These are phyloP conservation scores for Marcusenius ussheri DNA, from an alignment of 2,113 vertebrate species.

Conservation along the genomic window DNA sequence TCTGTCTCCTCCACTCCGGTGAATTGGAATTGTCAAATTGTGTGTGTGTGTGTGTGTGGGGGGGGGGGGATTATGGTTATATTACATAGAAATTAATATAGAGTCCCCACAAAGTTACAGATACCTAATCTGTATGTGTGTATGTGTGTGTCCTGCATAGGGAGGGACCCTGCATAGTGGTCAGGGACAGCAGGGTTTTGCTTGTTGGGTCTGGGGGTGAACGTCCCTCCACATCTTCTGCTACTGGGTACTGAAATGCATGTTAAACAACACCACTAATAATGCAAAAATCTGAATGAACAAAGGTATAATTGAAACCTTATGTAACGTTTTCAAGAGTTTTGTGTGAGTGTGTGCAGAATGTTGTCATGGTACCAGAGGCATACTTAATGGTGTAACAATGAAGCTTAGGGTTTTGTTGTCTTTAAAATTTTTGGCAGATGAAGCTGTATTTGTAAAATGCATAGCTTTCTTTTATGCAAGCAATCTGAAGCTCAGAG, in stretches of 20 bases:
- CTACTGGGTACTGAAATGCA: not conserved
- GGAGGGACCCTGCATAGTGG: no score
- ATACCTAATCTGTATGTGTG: not conserved
- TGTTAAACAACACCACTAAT: not conserved
- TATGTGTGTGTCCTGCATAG: not conserved
- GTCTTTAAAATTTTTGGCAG: conserved; percentile 48
- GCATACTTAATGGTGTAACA: not conserved
- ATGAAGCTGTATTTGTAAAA: conserved; percentile 28
- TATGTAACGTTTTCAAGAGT: not conserved
- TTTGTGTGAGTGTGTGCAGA: not conserved
- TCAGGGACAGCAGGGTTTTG: no score
- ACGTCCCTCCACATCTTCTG: no score
- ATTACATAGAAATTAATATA: no score
- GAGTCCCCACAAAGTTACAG: no score
- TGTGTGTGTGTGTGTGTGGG: not conserved
- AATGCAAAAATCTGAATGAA: not conserved
- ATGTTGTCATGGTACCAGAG: not conserved
- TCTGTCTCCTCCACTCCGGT: not conserved
- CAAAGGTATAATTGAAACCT: not conserved
- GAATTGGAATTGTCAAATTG: not conserved
- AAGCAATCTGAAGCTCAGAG: conserved; percentile 65
- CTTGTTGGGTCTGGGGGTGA: not conserved
- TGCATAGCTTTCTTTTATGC: conserved; percentile 54
- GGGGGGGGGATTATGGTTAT: no score
- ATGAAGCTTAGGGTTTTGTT: not conserved